phyloP scores from a whole-genome alignment of 2,888 invertebrate species.

The Andrena bicolor region DNA sequence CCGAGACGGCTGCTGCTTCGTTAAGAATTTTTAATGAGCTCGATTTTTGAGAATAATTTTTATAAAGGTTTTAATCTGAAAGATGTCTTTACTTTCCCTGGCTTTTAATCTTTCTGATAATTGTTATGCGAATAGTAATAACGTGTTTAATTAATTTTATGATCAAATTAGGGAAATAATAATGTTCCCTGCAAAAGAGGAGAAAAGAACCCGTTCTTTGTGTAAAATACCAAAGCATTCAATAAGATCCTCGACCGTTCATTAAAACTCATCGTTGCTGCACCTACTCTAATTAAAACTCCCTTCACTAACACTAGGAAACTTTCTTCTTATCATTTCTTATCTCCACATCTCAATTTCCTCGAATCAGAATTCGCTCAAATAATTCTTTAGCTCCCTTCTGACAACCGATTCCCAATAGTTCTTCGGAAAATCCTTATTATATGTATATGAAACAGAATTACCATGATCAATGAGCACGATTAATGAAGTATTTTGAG shows the following conservation, averaged over 20 bases:
- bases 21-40: slow-evolving; percentile 23
- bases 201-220: background rate
- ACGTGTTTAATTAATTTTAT: background rate
- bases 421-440: slow-evolving; percentile 22
- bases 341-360: slow-evolving; percentile 47
- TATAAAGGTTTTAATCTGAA: background rate
- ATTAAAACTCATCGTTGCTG: slow-evolving; percentile 36
- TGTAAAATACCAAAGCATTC: slow-evolving; percentile 16
- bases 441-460: slow-evolving; percentile 24
- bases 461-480: slow-evolving; percentile 4
- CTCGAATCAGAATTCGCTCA: slow-evolving; percentile 30
- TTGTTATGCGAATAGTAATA: background rate
- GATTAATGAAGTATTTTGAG: slow-evolving; percentile 14
- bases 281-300: slow-evolving; percentile 48
- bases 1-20: background rate
- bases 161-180: background rate
- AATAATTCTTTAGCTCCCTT: slow-evolving; percentile 37
- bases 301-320: slow-evolving; percentile 26
- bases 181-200: background rate
- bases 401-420: slow-evolving; percentile 23
- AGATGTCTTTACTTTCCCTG: background rate
- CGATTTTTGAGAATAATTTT: background rate
- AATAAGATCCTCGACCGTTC: slow-evolving; percentile 31
- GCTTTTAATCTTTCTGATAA: background rate
- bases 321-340: slow-evolving; percentile 33